Evolutionary conservation across 2,797 vertebrate species (phyloP).

Genomic region (Hypotaenidia philippensis): DNA sequence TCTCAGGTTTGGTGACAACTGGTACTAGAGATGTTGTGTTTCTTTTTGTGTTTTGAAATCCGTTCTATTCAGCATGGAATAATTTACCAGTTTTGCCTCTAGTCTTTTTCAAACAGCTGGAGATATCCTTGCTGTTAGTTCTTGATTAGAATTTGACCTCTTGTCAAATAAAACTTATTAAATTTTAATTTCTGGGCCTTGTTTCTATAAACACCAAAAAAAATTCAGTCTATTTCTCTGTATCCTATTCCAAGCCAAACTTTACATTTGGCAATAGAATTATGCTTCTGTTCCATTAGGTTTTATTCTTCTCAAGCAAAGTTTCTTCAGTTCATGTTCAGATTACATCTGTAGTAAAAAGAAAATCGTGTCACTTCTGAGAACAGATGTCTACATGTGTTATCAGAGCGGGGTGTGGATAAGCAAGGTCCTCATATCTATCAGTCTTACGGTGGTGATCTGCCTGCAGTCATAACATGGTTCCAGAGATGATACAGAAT

Average conservation of each 20-base stretch:
- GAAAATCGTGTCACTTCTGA: neutral
- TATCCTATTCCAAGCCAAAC: neutral
- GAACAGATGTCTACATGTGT: neutral
- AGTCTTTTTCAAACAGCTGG: neutral
- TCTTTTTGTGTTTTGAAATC: neutral
- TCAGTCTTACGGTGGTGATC: neutral
- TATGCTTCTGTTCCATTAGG: neutral
- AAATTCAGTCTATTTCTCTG: neutral
- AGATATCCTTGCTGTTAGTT: neutral
- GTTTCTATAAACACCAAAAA: neutral
- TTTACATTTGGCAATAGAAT: neutral
- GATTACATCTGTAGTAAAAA: neutral
- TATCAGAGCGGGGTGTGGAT: neutral
- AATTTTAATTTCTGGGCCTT: neutral
- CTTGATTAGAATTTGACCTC: neutral
- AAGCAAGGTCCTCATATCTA: neutral
- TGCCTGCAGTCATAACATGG: neutral
- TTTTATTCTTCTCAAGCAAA: neutral
- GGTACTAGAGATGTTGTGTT: neutral
- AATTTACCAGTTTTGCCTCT: neutral
- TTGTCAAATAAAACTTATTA: neutral
- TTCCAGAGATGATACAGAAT: slow-evolving; percentile 27
- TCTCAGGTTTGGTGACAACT: neutral
- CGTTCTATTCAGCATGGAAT: neutral
- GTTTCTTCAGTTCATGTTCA: neutral